Conservation (phyloP, 2,888 invertebrate species). For the Tachina lurida region DNA sequence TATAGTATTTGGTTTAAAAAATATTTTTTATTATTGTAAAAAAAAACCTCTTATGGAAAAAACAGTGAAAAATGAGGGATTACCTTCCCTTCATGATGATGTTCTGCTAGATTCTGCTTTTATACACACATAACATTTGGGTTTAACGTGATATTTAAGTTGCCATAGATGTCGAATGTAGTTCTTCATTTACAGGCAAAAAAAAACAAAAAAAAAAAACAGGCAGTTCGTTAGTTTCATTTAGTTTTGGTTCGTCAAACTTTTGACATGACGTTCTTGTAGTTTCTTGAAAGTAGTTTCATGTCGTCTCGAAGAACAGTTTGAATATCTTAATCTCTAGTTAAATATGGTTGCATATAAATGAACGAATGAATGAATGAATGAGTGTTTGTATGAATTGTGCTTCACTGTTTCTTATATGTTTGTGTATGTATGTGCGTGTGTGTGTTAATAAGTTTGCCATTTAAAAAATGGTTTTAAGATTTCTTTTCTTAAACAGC, state of each 20-base stretch:
- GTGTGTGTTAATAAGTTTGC: slow-evolving; percentile 40
- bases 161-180: slow-evolving; percentile 37
- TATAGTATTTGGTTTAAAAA: too few relatives aligned
- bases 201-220: not conserved
- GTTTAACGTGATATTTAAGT: slow-evolving; percentile 24
- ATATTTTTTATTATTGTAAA: too few relatives aligned
- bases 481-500: slow-evolving; percentile 22
- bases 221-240: slow-evolving; percentile 63
- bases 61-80: not conserved
- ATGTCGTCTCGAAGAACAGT: slow-evolving; percentile 74
- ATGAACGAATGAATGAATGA: slow-evolving; percentile 13
- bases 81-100: slow-evolving; percentile 19
- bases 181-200: slow-evolving; percentile 31
- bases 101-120: slow-evolving; percentile 30
- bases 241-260: slow-evolving; percentile 73
- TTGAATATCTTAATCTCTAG: slow-evolving; percentile 67
- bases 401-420: not conserved
- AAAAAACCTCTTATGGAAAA: not conserved
- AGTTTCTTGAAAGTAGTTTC: slow-evolving; percentile 80
- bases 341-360: slow-evolving; percentile 40
- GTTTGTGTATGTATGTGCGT: not conserved
- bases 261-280: slow-evolving; percentile 78
- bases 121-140: not conserved
- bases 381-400: not conserved
- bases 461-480: slow-evolving; percentile 52